Evolutionary conservation across 2,888 invertebrate genomes (phyloP).

Genomic region (Caenorhabditis sp.): DNA sequence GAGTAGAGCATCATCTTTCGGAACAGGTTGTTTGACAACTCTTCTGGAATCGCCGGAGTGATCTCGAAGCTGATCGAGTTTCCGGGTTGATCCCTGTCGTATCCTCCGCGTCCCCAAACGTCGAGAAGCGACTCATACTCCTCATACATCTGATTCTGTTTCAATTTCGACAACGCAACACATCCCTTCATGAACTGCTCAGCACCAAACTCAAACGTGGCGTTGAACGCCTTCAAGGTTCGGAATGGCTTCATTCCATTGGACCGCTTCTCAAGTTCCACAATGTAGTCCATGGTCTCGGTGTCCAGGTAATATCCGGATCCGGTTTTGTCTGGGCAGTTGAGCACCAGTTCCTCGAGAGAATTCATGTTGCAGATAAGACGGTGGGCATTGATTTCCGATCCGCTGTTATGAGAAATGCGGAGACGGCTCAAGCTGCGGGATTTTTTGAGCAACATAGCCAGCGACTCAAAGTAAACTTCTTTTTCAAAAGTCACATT

Average conservation of each 20-base stretch:
- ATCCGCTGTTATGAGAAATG: not conserved
- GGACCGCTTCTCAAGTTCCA: not conserved
- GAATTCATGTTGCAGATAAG: not conserved
- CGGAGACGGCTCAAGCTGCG: slow-evolving; percentile 7
- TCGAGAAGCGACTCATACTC: slow-evolving; percentile 2
- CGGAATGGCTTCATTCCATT: slow-evolving; percentile 14
- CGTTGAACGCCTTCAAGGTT: slow-evolving; percentile 4
- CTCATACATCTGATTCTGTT: not conserved
- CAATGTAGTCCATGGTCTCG: not conserved
- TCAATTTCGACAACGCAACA: not conserved
- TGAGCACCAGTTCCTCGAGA: slow-evolving; percentile 15
- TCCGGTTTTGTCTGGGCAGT: slow-evolving; percentile 9
- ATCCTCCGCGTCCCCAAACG: slow-evolving; percentile 1
- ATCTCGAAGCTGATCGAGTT: slow-evolving; percentile 11
- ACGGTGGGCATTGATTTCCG: not conserved
- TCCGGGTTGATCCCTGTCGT: not conserved
- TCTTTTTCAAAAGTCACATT: slow-evolving; percentile 1
- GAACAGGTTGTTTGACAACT: not conserved
- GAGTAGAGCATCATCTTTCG: not conserved
- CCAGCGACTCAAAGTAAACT: not conserved
- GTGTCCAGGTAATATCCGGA: slow-evolving; percentile 6
- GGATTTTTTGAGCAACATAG: slow-evolving; percentile 9
- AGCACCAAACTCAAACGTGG: not conserved
- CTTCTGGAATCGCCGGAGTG: not conserved
- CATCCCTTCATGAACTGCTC: slow-evolving; percentile 4